These are phyloP conservation scores for Sinocyclocheilus rhinocerous DNA, from an alignment of 2,113 vertebrate genomes.

Conservation along the genomic window DNA sequence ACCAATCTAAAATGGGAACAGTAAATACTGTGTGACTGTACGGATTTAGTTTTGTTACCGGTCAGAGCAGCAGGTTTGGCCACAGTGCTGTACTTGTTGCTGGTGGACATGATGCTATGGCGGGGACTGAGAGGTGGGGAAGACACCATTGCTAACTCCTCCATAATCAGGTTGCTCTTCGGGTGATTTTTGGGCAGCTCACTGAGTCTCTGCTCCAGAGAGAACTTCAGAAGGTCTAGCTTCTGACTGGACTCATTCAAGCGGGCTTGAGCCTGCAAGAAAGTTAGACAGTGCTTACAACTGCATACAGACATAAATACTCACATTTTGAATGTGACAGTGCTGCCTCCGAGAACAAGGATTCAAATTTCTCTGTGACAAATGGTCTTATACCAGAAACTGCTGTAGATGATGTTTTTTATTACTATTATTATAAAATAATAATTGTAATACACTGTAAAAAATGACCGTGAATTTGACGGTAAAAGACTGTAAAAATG, in stretches of 20 bases:
- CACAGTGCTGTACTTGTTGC: constrained; percentile 95
- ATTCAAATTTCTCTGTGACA: neutral
- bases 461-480: too few species aligned
- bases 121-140: constrained; percentile 91
- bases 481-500: too few species aligned
- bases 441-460: too few species aligned
- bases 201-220: constrained; percentile 92
- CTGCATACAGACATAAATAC: neutral
- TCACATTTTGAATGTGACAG: neutral
- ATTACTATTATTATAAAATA: too few species aligned
- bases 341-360: neutral
- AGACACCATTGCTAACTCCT: constrained; percentile 88
- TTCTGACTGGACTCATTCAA: constrained; percentile 99
- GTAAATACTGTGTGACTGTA: neutral
- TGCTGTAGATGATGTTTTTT: neutral
- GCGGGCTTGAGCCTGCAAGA: constrained; percentile 86
- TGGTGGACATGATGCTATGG: constrained; percentile 91
- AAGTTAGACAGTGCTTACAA: neutral
- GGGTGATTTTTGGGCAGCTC: constrained; percentile 96
- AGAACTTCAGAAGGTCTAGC: constrained; percentile 93
- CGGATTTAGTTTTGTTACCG: constrained; percentile 71
- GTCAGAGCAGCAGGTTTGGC: constrained; percentile 97
- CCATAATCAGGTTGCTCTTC: constrained; percentile 91
- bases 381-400: neutral
- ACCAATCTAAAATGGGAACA: neutral